Evolutionary conservation across 2,888 invertebrate genomes (phyloP).

Genomic region (Tachina lurida): DNA sequence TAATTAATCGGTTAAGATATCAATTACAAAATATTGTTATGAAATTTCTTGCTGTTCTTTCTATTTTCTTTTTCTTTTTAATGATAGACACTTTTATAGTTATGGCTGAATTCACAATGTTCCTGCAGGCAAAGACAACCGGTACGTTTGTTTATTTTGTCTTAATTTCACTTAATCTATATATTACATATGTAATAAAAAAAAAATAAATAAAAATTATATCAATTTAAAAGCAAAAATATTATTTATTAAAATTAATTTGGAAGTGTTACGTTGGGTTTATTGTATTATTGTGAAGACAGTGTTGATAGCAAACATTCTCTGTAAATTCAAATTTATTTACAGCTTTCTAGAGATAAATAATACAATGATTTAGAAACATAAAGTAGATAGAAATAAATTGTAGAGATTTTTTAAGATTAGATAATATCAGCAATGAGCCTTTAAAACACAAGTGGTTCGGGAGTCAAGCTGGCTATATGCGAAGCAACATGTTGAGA

Average conservation of each 20-base stretch:
- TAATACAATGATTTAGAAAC: slow-evolving; percentile 16
- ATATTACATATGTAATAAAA: background rate
- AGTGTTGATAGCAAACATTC: slow-evolving; percentile 11
- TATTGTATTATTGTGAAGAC: slow-evolving; percentile 9
- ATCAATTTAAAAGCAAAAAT: slow-evolving; percentile 39
- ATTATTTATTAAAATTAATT: slow-evolving; percentile 39
- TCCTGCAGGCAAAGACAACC: slow-evolving; percentile 11
- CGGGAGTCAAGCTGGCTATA: background rate
- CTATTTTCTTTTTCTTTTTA: background rate
- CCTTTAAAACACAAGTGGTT: no score
- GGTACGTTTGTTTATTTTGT: background rate
- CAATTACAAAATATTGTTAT: background rate
- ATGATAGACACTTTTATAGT: slow-evolving; percentile 13
- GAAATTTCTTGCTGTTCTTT: slow-evolving; percentile 6
- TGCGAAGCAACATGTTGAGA: no score
- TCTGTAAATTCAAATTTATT: slow-evolving; percentile 36
- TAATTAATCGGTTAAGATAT: slow-evolving; percentile 5
- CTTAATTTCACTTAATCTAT: slow-evolving; percentile 41
- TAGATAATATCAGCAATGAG: slow-evolving; percentile 21
- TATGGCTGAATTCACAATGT: slow-evolving; percentile 35
- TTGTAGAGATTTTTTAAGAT: slow-evolving; percentile 1
- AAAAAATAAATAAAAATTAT: slow-evolving; percentile 1
- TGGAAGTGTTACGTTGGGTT: slow-evolving; percentile 20
- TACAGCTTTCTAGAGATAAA: slow-evolving; percentile 11
- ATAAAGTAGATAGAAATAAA: background rate